Base-by-base conservation (phyloP, 1,140 invertebrate species). In the Drosophila kohkoa region DNA sequence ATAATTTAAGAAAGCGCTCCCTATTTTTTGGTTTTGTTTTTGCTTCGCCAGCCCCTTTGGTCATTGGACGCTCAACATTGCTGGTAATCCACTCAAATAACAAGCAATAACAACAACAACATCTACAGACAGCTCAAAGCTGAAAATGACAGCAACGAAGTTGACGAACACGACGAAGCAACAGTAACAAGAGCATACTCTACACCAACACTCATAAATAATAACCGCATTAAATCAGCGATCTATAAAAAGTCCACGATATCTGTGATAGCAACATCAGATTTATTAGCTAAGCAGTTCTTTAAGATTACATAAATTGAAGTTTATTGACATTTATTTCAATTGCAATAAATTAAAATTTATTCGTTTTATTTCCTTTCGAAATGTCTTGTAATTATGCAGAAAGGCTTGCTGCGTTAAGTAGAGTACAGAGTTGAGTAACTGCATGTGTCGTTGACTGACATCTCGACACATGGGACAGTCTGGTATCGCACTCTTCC, bases 41-140 rank as follows among this genome's bases (percentile, higher is more conserved):
- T 51, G 49, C 69, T 59, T 20, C 25, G 20, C n/a, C 30, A 67
- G 41, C 52, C 75, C 69, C 80, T 51, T 66, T 74, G 83, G 82
- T 77, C 71, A 79, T 71, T 80, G 80, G 76, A 79, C 59, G 78
- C 76, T 70, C 55, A 68, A 68, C 71, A 74, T 62, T 16, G 79
- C 79, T 77, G 83, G 82, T 87, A 87, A 87, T 87, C 82, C 77
- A 87, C 82, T 88, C 70, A 68, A 77, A 67, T 57, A 79, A 79
- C 82, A 70, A 70, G 66, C 58, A 78, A 69, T 65, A 72, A 51
- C 55, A 69, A 67, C 68, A 81, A 41, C 72, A 75, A 62, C 32
- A 70, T 16, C 45, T 70, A 45, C 62, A 82, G 59, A 63, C 69
- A 67, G 15, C 64, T 59, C 64, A 28, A 69, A 54, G 51, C 71